Evolutionary conservation across 2,888 invertebrate species (phyloP), one percentile per base, ranked within the genome.

Genomic region (Myathropa florea): DNA sequence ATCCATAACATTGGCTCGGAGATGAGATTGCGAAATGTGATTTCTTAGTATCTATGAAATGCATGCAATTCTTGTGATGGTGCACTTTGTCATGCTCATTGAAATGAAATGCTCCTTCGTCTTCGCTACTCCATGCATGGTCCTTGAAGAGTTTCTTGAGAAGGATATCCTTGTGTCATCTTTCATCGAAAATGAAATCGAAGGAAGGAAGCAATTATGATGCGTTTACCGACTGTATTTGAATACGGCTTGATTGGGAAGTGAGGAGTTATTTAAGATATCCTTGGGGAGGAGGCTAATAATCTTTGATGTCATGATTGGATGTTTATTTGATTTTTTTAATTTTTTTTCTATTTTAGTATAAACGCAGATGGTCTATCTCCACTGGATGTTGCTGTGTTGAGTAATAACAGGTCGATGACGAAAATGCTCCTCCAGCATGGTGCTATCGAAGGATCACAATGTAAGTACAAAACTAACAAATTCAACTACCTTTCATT

Each of bases 331-430:
- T 23, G 4, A 57, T 57, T 4, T 23, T 23, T 46, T 46, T 46
- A 6, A 18, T 53, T 4, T 53, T 46, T 53, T n/a, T 53, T 53
- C 4, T 30, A 30, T 30, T 94, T 7, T 94, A 98, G 98, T 92
- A 94, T 97, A 90, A 98, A 98, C 92, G 95, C 95, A 80, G 98
- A 98, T 93, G 97, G 97, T 24, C 93, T 99, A 88, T 97, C 98
- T 10, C 96, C 98, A 0, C 93, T 99, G 92, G 99, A 99, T 92
- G 96, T 99, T 88, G 98, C 99, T 0, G 97, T 98, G 70, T 94
- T 99, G 91, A 97, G 97, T 91, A 97, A 96, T 92, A 97, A 98
- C 92, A 94, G 96, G 89, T 96, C 96, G 70, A 95, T 99, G 92
- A 97, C 97, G 76, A 97, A 96, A 93, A 96, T 98, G 95, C 94